Evolutionary conservation across 2,888 invertebrate species (phyloP), one percentile per base, ranked within the genome.

Genomic region (Cerceris rybyensis): DNA sequence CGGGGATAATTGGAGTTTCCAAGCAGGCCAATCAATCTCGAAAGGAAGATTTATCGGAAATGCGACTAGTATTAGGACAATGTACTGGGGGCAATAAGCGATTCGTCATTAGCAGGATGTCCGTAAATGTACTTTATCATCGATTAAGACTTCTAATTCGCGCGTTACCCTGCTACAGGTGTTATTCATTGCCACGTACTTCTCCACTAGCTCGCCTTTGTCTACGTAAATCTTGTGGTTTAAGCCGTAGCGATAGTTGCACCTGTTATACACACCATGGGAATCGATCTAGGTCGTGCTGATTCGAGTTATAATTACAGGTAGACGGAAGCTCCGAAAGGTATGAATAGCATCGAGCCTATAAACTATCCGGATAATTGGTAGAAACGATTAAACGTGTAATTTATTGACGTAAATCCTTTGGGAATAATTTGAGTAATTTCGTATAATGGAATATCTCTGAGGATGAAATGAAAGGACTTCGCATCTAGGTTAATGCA

Each of bases 1-100:
- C 69, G 46, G 42, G 67, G 83, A 73, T 85, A 83, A 85, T 85
- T 85, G 81, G 81, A 83, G 70, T 81, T 85, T 78, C 81, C 65
- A 60, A 71, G 71, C 67, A 55, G 50, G 63, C 66, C 70, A 73
- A 71, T 75, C 71, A 46, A 55, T 58, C 59, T 50, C 71, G 70
- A 75, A 77, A 75, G 52, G 83, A 82, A 77, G 80, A 82, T 83
- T 77, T 77, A 80, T 81, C 55, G 81, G 14, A 60, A 61, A 52
- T 52, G 43, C 57, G 43, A 13, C 61, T 14, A 49, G 46, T 46
- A 14, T 9, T 52, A 46, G 46, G 43, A 55, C 65, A 54, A 64
- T 71, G 63, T 61, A 71, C 73, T 75, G 54, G 73, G 60, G 8
- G 66, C 83, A 71, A 73, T 73, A 83, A 75, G 78, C 77, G 70